A percentile compares a stretch with the other conserved stretches of the same genome.
These are phyloP conservation scores for Epirrita christyi DNA, from an alignment of 2,888 invertebrate genomes.

Conservation along the genomic window DNA sequence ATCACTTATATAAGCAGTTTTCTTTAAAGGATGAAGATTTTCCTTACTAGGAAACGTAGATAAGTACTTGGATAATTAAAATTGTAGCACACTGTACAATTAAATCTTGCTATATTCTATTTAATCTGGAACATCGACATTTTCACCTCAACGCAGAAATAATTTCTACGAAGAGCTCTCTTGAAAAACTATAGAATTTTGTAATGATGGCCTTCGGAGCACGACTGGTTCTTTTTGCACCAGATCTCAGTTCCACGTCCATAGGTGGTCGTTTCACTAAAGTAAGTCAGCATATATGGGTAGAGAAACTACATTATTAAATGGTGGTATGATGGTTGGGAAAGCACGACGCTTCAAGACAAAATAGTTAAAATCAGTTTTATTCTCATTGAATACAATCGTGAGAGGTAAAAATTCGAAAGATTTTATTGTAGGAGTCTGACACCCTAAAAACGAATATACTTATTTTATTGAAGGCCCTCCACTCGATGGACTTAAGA, in stretches of 20 bases:
- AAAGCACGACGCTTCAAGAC: conserved; percentile 14
- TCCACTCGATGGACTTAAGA: too few species aligned
- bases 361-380: not conserved
- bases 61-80: not conserved
- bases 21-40: not conserved
- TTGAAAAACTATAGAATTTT: conserved; percentile 71
- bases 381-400: too few species aligned
- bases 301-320: conserved; percentile 30
- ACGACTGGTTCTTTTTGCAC: conserved; percentile 59
- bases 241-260: conserved; percentile 58
- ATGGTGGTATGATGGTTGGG: conserved; percentile 24
- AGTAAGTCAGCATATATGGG: conserved; percentile 53
- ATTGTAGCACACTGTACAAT: conserved; percentile 10
- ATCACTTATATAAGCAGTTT: too few species aligned
- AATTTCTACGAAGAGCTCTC: conserved; percentile 58
- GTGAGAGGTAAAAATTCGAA: too few species aligned
- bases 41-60: conserved; percentile 1
- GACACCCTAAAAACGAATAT: too few species aligned
- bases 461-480: too few species aligned
- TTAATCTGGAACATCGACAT: conserved; percentile 30
- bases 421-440: too few species aligned
- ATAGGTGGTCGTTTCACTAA: conserved; percentile 58
- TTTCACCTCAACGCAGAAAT: conserved; percentile 36
- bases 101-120: conserved; percentile 9
- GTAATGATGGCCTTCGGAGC: conserved; percentile 75